These are phyloP conservation scores for Argya squamiceps DNA, from an alignment of 2,797 vertebrate species.

Conservation along the genomic window DNA sequence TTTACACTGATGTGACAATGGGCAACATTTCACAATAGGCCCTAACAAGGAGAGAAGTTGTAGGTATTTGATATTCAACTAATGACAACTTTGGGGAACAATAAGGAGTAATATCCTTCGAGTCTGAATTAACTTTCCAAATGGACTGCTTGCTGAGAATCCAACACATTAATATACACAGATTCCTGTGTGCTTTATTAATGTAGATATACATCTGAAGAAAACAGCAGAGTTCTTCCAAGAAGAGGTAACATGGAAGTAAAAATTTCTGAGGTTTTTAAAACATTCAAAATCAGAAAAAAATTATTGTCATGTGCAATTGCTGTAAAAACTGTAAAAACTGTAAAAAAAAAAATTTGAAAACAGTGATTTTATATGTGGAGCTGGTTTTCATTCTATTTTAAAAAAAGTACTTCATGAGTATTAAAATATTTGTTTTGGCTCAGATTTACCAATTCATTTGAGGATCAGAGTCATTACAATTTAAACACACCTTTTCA, in stretches of 20 bases:
- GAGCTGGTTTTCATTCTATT: not conserved
- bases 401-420: not conserved
- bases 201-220: not conserved
- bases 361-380: not conserved
- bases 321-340: not conserved
- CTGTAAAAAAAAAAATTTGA: too few species aligned
- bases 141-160: not conserved
- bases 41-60: not conserved
- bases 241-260: not conserved
- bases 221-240: not conserved
- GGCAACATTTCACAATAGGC: not conserved
- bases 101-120: not conserved
- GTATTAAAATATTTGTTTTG: not conserved
- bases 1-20: not conserved
- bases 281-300: not conserved
- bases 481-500: not conserved
- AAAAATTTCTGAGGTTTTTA: not conserved
- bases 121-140: not conserved
- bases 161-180: not conserved
- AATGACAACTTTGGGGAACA: not conserved
- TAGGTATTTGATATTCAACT: not conserved
- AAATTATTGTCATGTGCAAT: not conserved
- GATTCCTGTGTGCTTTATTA: not conserved
- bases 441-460: not conserved
- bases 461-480: not conserved